Evolutionary conservation across 2,797 vertebrate species (phyloP), one percentile per base, ranked within the genome.

Genomic region (Argyrosomus regius): DNA sequence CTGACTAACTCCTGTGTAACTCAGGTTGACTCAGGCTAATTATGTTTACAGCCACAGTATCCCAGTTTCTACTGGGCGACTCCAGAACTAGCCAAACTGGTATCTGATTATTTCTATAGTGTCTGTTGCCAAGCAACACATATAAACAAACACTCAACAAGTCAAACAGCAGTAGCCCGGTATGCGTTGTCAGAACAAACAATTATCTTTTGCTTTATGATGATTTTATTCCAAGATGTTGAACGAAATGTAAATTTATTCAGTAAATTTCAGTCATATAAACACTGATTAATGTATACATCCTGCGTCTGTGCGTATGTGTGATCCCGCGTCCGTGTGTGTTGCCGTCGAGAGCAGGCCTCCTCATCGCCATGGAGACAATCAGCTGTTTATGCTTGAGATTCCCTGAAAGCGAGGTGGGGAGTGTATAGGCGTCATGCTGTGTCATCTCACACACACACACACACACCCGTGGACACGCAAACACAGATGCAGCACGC

Each of bases 321-420:
- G 57, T 14, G 45, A 26, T 6, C 60, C 6, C 17, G 24, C 13
- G 48, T 50, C 4, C 20, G 18, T 70, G 26, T 41, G 6, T 43
- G 39, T 31, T 66, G 11, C 24, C 22, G 22, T 77, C 1, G 22
- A 43, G 57, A 57, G 68, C 78, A 46, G 84, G 46, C 43, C 35
- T 64, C 70, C 53, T 53, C 58, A 22, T 62, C 53, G 12, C 50
- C 7, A 73, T 78, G 35, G 80, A 83, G 76, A 77, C 75, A 49
- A 76, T 76, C 43, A n/a, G 56, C 17, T 5, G 3, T 75, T 85
- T 63, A 58, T 10, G n/a, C 77, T 65, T 64, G 74, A 73, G 76
- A 22, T 24, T 73, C 65, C 62, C 54, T 31, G 75, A 63, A 65
- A 72, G 71, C 28, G 10, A 35, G 35, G 35, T 39, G 1, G 9